A percentile compares a stretch with the other conserved stretches of the same genome.
phyloP scores from a whole-genome alignment of 2,797 vertebrate species.

The Myiotriccus ornatus region DNA sequence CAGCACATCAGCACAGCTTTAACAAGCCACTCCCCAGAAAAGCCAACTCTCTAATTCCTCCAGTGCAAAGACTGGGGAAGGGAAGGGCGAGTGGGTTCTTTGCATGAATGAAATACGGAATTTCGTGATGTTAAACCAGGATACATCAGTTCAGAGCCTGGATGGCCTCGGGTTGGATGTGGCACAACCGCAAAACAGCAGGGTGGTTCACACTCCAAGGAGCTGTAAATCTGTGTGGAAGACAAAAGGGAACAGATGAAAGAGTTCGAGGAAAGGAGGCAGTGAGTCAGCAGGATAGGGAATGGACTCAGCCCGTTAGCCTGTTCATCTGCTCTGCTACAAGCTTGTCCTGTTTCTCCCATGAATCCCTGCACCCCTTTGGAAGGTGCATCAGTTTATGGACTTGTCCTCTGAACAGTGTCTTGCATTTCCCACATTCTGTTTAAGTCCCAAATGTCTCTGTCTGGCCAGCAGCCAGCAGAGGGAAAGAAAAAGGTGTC shows the following conservation, averaged over 20 bases:
- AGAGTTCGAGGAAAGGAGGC: not conserved
- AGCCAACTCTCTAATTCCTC: not conserved
- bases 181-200: not conserved
- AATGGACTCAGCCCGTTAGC: not conserved
- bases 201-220: not conserved
- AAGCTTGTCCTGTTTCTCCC: not conserved
- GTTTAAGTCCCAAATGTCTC: not conserved
- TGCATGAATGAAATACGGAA: not conserved
- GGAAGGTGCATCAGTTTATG: not conserved
- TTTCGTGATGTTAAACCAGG: rapidly evolving
- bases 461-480: not conserved
- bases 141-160: not conserved
- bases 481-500: not conserved
- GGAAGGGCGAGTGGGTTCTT: not conserved
- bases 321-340: not conserved
- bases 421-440: not conserved
- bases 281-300: not conserved
- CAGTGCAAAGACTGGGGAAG: not conserved
- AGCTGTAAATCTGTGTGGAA: not conserved
- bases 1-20: constrained; percentile 7
- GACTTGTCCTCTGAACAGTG: not conserved
- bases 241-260: not conserved
- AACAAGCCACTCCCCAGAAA: constrained; percentile 26
- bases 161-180: rapidly evolving
- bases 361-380: not conserved